Percentiles rank a stretch among this genome's conserved stretches.
Evolutionary conservation across 2,113 vertebrate species (phyloP).

Genomic region (Neogale vison): DNA sequence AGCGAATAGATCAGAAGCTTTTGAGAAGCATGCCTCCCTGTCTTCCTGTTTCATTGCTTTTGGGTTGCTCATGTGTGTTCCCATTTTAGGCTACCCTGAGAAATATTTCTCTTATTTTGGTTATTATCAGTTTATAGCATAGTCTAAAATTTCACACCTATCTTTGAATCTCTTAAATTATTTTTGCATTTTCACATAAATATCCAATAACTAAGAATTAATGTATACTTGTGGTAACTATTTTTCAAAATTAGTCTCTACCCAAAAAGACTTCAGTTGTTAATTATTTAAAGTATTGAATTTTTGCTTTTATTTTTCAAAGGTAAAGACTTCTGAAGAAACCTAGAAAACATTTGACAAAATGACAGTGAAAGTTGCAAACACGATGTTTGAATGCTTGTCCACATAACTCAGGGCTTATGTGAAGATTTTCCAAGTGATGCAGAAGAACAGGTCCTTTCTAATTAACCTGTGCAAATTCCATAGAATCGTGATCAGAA

Average conservation of each 20-base stretch:
- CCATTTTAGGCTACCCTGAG: not conserved
- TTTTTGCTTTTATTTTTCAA: not conserved
- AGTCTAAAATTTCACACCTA: not conserved
- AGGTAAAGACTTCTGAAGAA: not conserved
- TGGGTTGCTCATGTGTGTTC: not conserved
- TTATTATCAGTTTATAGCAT: not conserved
- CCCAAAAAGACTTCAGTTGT: not conserved
- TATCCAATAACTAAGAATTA: not conserved
- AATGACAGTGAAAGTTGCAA: not conserved
- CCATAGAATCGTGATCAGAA: not conserved
- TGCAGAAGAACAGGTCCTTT: not conserved
- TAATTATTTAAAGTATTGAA: not conserved
- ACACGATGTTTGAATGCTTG: not conserved
- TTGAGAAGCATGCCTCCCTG: fast-evolving
- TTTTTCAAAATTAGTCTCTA: constrained; percentile 17
- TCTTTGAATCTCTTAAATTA: not conserved
- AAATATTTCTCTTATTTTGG: not conserved
- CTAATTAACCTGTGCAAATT: not conserved
- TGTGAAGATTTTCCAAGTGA: not conserved
- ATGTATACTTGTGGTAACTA: not conserved
- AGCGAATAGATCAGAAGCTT: not conserved
- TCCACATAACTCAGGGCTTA: not conserved
- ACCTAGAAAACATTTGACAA: not conserved
- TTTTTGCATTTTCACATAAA: not conserved
- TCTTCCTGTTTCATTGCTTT: not conserved